Base-by-base conservation (phyloP, 2,113 vertebrate species). In the Herpailurus yagouaroundi region DNA sequence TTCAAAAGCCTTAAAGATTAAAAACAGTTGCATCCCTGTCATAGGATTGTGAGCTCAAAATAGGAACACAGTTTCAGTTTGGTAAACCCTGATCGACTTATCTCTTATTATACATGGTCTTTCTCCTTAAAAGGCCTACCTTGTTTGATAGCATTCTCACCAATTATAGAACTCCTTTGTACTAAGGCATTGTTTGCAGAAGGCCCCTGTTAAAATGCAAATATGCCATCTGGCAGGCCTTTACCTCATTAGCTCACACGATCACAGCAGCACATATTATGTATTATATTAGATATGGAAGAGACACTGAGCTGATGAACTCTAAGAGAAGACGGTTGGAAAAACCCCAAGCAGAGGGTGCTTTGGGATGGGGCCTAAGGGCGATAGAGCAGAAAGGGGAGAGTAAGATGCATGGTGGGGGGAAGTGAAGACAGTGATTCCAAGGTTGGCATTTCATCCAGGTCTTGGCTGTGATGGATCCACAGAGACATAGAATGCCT, bases 121-220 rank as follows among this genome's bases (percentile, higher is more conserved):
- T 95, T 91, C 60, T 96, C 52, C 73, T 86, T 76, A 81, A 83
- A 96, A 94, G 81, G 84, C n/a, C 77, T 97, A 97, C 93, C 85
- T 96, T 95, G 52, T 97, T 97, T 98, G 95, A 96, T 95, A 96
- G 85, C 91, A 95, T 92, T 96, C 48, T 94, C 91, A 74, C 81
- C 90, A 95, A 94, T 97, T 93, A 96, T 4, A 85, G 5, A 27
- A 18, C 84, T 92, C 66, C 84, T 97, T 97, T 98, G 93, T 97
- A 86, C 71, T 63, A 86, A 95, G 7, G 52, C 96, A 97, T 97
- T 98, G 97, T 97, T 98, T 98, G 91, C 97, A 97, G 97, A 95
- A 97, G 97, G 96, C 91, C 94, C 96, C 97, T 91, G 96, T 98
- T 97, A 97, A 98, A 98, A 98, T 98, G 97, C 98, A 98, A 98